Percentiles rank a stretch among this genome's conserved stretches.
Evolutionary conservation across 2,113 vertebrate species (phyloP).

Genomic region (Platycercus adscitus): DNA sequence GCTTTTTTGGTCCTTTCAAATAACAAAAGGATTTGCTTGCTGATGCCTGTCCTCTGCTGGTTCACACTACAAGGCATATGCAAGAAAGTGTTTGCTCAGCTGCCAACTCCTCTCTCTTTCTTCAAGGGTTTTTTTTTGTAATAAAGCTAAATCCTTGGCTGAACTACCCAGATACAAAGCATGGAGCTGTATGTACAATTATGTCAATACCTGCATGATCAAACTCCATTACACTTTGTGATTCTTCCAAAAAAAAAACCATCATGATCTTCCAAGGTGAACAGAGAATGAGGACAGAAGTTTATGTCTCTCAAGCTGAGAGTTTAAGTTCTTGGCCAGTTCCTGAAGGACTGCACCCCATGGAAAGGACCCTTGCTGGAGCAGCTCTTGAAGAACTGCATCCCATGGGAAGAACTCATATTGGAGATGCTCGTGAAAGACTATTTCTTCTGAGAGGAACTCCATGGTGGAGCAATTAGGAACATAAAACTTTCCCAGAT

Average conservation of each 20-base stretch:
- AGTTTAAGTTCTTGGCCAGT: background rate
- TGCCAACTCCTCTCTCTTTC: background rate
- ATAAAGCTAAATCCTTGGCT: background rate
- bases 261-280: background rate
- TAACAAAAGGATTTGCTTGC: background rate
- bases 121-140: background rate
- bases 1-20: background rate
- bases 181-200: background rate
- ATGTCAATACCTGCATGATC: background rate
- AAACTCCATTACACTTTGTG: background rate
- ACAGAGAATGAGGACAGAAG: background rate
- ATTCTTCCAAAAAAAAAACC: background rate
- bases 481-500: background rate
- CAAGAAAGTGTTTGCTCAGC: background rate
- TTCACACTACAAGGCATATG: fast-evolving
- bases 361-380: background rate
- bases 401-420: background rate
- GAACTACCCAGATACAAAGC: background rate
- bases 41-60: background rate
- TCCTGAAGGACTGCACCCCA: background rate
- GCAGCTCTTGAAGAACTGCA: background rate
- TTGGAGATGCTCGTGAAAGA: background rate
- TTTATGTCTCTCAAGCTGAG: background rate
- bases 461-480: background rate
- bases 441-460: background rate